These are phyloP conservation scores for Matsumurasca onukii DNA, from an alignment of 1,140 invertebrate genomes.

Conservation along the genomic window DNA sequence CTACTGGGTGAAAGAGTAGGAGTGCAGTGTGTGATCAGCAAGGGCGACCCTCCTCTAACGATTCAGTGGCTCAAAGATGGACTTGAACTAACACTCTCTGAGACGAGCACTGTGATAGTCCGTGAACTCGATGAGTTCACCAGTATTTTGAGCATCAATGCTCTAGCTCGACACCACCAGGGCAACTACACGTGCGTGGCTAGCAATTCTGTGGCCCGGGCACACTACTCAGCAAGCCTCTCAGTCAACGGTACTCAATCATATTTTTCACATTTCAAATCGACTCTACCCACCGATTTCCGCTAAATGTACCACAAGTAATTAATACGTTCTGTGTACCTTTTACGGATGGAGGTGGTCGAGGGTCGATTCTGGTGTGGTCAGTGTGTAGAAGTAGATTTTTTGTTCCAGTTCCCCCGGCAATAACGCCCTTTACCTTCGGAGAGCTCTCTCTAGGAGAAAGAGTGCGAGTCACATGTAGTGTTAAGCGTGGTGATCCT, in stretches of 20 bases:
- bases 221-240: conserved; percentile 60
- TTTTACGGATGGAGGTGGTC: not conserved
- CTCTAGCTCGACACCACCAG: conserved; percentile 60
- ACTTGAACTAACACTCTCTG: conserved; percentile 44
- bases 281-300: not conserved
- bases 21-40: conserved; percentile 62
- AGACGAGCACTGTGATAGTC: conserved; percentile 15
- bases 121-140: conserved; percentile 52
- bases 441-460: conserved; percentile 56
- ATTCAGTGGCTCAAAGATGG: conserved; percentile 74
- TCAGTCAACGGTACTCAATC: conserved; percentile 58
- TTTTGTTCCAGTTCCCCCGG: conserved; percentile 57
- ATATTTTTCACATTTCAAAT: conserved; percentile 3
- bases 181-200: conserved; percentile 72
- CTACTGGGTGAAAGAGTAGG: conserved; percentile 63
- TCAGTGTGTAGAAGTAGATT: conserved; percentile 24
- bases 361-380: not conserved
- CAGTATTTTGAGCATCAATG: conserved; percentile 60
- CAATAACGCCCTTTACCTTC: conserved; percentile 55
- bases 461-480: conserved; percentile 61
- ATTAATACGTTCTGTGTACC: too few relatives aligned
- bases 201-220: conserved; percentile 59
- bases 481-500: conserved; percentile 66
- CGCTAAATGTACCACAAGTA: not conserved
- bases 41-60: conserved; percentile 65